Conservation (phyloP, 2,888 invertebrate genomes). For the Calliphora vomitoria region DNA sequence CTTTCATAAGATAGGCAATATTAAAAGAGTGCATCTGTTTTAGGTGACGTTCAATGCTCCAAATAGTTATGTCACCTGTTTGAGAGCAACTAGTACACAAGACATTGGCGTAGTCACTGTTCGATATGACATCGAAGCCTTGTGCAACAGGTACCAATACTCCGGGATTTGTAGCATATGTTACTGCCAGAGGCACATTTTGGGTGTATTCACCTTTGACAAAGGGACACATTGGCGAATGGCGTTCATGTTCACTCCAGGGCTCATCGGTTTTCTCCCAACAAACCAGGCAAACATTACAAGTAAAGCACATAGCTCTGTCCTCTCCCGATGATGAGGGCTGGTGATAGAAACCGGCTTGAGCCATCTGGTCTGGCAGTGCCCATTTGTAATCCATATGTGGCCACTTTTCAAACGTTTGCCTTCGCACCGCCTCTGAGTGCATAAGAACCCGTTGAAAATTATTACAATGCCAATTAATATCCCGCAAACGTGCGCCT, state of each 20-base stretch:
- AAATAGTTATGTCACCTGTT: slow-evolving; percentile 91
- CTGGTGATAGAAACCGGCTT: slow-evolving; percentile 98
- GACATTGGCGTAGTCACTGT: slow-evolving; percentile 87
- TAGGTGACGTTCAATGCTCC: slow-evolving; percentile 92
- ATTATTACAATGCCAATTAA: slow-evolving; percentile 82
- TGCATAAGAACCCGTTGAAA: slow-evolving; percentile 90
- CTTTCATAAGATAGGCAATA: slow-evolving; percentile 81
- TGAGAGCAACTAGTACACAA: slow-evolving; percentile 86
- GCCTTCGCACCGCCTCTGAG: slow-evolving; percentile 94
- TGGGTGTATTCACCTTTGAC: slow-evolving; percentile 97
- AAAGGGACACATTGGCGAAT: slow-evolving; percentile 96
- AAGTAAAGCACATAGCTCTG: slow-evolving; percentile 98
- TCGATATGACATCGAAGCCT: slow-evolving; percentile 86
- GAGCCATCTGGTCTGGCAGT: slow-evolving; percentile 97
- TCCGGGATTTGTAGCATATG: slow-evolving; percentile 93
- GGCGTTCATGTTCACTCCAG: slow-evolving; percentile 98
- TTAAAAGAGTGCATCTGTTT: slow-evolving; percentile 88
- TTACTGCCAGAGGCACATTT: slow-evolving; percentile 95
- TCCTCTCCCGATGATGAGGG: slow-evolving; percentile 96
- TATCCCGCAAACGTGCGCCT: slow-evolving; percentile 83
- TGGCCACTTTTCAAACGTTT: slow-evolving; percentile 97
- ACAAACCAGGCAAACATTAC: slow-evolving; percentile 96
- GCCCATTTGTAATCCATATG: slow-evolving; percentile 99
- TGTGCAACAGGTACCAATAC: slow-evolving; percentile 85
- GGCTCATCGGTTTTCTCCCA: slow-evolving; percentile 99